Evolutionary conservation across 2,797 vertebrate species (phyloP), one percentile per base, ranked within the genome.

Genomic region (Enteromius treurensis): DNA sequence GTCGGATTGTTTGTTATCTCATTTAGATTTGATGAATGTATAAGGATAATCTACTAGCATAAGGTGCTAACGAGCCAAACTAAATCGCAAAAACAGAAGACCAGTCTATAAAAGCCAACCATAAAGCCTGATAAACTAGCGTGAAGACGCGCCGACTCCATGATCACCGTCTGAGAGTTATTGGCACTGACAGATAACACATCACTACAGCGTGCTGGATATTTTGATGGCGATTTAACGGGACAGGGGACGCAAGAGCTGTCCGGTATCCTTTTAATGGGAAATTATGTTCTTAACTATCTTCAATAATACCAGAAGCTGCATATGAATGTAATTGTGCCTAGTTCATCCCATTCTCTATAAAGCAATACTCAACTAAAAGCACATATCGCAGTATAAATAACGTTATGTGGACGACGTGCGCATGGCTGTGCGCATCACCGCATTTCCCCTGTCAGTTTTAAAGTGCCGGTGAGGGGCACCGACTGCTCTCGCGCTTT

Each of bases 261-360:
- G 74, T 5, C 74, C 81, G 60, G 74, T 19, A 5, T 58, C 34
- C 29, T n/a, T 67, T 45, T 42, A 42, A 17, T 55, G 2, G 15
- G 1, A 26, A 37, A 64, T 10, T 0, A 34, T 6, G 42, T 32
- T 34, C 65, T 60, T 60, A 47, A 45, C 26, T 8, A 26, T 26
- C 19, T 26, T 13, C 13, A 77, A 26, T 23, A 58, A 47, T 26
- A 49, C 49, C 32, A 82, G 26, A 42, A 37, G 32, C 62, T 40
- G 69, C 55, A 81, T 64, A 81, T 58, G 17, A 47, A 81, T 32
- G 23, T 3, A 13, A 1, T 1, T 58, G 19, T 23, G 42, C 55
- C 26, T 71, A 68, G 67, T n/a, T 83, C 65, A 83, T 70, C 81
- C 81, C 75, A 83, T 83, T 34, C 11, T 60, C 14, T 21, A 47